These are phyloP conservation scores for Talpa occidentalis DNA, from an alignment of 2,113 vertebrate species.

Conservation along the genomic window DNA sequence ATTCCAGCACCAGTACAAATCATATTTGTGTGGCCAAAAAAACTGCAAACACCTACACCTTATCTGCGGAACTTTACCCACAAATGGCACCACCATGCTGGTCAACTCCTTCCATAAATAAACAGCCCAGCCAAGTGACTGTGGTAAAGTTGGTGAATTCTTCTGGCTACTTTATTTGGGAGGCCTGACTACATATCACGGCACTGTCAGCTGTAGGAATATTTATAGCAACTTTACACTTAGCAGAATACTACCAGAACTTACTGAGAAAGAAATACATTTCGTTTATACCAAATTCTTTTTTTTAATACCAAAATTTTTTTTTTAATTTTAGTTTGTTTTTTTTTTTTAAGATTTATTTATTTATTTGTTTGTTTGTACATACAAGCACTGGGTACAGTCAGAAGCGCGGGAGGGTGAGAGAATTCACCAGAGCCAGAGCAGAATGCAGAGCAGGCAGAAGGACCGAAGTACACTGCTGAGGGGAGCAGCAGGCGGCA, in stretches of 20 bases:
- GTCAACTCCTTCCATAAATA: slow-evolving; percentile 60
- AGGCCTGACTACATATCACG: slow-evolving; percentile 47
- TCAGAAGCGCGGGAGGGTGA: too few species aligned
- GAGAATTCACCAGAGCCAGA: too few species aligned
- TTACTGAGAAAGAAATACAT: slow-evolving; percentile 33
- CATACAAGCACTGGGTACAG: too few species aligned
- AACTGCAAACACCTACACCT: not conserved
- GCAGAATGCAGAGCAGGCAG: too few species aligned
- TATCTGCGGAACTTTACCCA: not conserved
- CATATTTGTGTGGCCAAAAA: slow-evolving; percentile 20
- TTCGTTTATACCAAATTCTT: slow-evolving; percentile 34
- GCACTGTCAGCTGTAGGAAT: slow-evolving; percentile 66
- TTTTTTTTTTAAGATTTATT: too few species aligned
- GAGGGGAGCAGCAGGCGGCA: too few species aligned
- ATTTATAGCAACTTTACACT: slow-evolving; percentile 68
- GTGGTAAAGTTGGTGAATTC: slow-evolving; percentile 59
- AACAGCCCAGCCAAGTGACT: slow-evolving; percentile 44
- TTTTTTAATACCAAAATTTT: too few species aligned
- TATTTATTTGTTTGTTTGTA: too few species aligned
- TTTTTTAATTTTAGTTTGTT: too few species aligned
- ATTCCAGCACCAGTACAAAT: slow-evolving; percentile 39
- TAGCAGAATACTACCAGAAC: slow-evolving; percentile 45
- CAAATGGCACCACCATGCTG: slow-evolving; percentile 14
- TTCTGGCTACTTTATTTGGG: slow-evolving; percentile 64
- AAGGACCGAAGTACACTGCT: too few species aligned